Conservation (phyloP, 2,888 invertebrate genomes). For the Aquatica leii region DNA sequence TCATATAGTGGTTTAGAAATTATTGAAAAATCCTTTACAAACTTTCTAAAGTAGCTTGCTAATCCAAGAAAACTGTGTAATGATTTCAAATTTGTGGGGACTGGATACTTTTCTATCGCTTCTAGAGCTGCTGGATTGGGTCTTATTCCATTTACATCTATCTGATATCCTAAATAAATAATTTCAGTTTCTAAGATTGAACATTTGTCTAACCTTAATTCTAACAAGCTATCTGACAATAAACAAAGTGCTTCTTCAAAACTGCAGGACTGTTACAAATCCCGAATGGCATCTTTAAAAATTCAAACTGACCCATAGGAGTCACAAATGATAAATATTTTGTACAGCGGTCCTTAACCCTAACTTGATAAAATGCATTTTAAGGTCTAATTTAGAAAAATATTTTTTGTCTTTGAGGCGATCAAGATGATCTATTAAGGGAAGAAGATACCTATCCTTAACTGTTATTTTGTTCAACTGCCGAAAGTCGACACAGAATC, state of each 20-base stretch:
- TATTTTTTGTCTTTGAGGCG: neutral
- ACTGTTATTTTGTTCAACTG: no score
- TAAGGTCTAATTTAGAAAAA: neutral
- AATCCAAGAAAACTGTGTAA: no score
- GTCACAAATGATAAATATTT: no score
- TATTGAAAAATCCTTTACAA: neutral
- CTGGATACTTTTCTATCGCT: neutral
- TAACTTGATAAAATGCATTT: slow-evolving; percentile 5
- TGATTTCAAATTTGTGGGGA: no score
- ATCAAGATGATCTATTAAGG: neutral
- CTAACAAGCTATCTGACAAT: no score
- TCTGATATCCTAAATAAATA: no score
- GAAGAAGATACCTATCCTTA: no score
- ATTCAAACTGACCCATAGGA: no score
- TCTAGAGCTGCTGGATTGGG: neutral
- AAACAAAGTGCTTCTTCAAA: neutral
- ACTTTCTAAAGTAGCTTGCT: neutral
- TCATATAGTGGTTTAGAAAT: neutral
- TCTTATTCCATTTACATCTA: slow-evolving; percentile 4
- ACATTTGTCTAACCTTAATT: no score
- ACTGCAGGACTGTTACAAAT: neutral
- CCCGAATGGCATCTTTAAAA: slow-evolving; percentile 8
- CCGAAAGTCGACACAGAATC: no score
- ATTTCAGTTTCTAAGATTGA: no score
- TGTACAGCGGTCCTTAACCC: neutral